Base-by-base conservation (phyloP, 2,888 invertebrate species). In the Cosmia trapezina region DNA sequence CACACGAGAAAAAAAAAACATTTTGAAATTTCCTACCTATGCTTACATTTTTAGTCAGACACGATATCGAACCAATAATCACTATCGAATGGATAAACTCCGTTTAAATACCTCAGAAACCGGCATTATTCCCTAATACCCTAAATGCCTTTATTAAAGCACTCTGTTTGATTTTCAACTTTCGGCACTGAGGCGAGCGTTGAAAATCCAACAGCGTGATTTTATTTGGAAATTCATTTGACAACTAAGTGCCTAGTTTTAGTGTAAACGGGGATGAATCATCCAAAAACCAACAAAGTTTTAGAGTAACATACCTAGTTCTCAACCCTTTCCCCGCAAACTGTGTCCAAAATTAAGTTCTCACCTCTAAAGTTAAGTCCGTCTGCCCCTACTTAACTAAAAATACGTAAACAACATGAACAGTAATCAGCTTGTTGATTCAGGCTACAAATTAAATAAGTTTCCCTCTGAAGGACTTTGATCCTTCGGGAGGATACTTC, bases 361-460 rank as follows among this genome's bases (percentile, higher is more conserved):
- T 9, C 47, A 43, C 51, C 61, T 67, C 60, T 47, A 56, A 22
- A 66, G 37, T 19, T 3, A 47, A 69, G 49, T 43, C 49, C 14
- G 6, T 43, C 22, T 64, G 33, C 56, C 60, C 60, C 11, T 28
- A n/a, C n/a, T n/a, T n/a, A 64, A 71, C 80, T 69, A 72, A 80
- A 80, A 80, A 76, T 49, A 63, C 51, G 43, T 49, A 66, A 72
- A 62, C 64, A 76, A 56, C 33, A 65, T 57, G 19, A 71, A 69
- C 45, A 53, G 81, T 81, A 86, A 87, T 85, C 86, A 86, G 75
- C 73, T 69, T 83, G 76, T 82, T 82, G 79, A 83, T 83, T 76
- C 74, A 78, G 72, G 76, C 71, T 60, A 70, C 78, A 87, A 87
- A 88, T 88, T 86, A 85, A 85, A 87, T 87, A 83, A 83, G 83